Evolutionary conservation across 2,113 vertebrate species (phyloP), one percentile per base, ranked within the genome.

Genomic region (Chrysemys picta): DNA sequence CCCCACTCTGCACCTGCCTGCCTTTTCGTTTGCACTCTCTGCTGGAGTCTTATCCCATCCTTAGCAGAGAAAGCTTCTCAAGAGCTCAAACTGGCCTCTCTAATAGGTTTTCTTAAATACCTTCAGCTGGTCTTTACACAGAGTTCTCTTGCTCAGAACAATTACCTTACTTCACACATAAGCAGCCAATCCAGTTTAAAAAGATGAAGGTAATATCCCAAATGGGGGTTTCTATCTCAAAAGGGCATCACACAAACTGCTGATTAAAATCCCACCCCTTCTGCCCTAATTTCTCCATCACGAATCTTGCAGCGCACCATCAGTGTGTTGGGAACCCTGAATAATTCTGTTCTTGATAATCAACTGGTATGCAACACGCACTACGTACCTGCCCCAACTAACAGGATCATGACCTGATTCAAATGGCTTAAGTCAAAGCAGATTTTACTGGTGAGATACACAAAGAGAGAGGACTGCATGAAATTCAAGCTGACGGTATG

Each of bases 391-490:
- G 81, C 54, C 53, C 52, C 81, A 42, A 42, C n/a, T 19, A 16
- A 19, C 5, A n/a, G 35, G 31, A 72, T 52, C 49, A 12, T 16
- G 59, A 38, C 62, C 47, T 24, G 24, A 35, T 25, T 17, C 31
- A 3, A 29, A 45, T 38, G 42, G 65, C 93, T 92, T 31, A 11
- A 13, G 31, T n/a, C 81, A 93, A 6, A 83, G 47, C 21, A 62
- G 50, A 75, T 91, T 65, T 38, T n/a, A 50, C 69, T 31, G 80
- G 49, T 0, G 0, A 6, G 10, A 25, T 1, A 2, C 56, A 52
- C 1, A 6, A 54, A 62, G 0, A 12, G 42, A 38, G 49, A 53
- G 35, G 88, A 65, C 56, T 62, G 79, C 0, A 0, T 1, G n/a
- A 13, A 3, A 50, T 80, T 84, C 91, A 80, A 45, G 57, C 42